Evolutionary conservation across 1,140 invertebrate species (phyloP), one percentile per base, ranked within the genome.

Genomic region (Brachystomella parvula): DNA sequence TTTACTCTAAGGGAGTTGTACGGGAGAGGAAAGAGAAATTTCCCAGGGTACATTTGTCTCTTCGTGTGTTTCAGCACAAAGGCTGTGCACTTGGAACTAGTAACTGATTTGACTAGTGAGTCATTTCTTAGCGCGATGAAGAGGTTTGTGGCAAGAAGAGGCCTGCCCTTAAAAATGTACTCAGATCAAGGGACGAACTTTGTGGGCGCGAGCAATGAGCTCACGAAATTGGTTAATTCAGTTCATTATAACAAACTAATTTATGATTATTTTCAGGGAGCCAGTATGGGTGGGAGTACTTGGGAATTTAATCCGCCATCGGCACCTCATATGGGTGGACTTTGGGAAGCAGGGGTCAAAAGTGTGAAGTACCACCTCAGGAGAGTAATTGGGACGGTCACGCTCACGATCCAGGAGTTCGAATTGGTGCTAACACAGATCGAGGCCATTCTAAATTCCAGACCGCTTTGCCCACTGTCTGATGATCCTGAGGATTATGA

Each of bases 151-250:
- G 66, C 68, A 2, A 57, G 70, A 61, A 47, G 72, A 44, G 77
- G 76, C 58, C 65, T 33, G 6, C 64, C 66, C 53, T 21, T 12
- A 0, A 28, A 65, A 19, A 70, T 77, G 26, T 71, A 72, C 47
- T 76, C 73, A 15, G 78, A 81, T 59, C 75, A 76, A 59, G 78
- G 75, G 0, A 77, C 74, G 24, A 77, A 76, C 31, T 79, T 79
- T 57, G 67, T 75, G 31, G 75, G 74, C 19, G 75, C 77, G 2
- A 70, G 73, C 21, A 67, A 71, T 30, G 24, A 67, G 53, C 33
- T 69, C 29, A 15, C 12, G 21, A 28, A 2, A 19, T 19, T 35
- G 19, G 19, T 60, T 3, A 12, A 26, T 1, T 30, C 3, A 2
- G 15, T 12, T 30, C 47, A 65, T 65, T n/a, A 1, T 24, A 29